phyloP scores from a whole-genome alignment of 2,888 invertebrate species.

The Ormyrus thymus region DNA sequence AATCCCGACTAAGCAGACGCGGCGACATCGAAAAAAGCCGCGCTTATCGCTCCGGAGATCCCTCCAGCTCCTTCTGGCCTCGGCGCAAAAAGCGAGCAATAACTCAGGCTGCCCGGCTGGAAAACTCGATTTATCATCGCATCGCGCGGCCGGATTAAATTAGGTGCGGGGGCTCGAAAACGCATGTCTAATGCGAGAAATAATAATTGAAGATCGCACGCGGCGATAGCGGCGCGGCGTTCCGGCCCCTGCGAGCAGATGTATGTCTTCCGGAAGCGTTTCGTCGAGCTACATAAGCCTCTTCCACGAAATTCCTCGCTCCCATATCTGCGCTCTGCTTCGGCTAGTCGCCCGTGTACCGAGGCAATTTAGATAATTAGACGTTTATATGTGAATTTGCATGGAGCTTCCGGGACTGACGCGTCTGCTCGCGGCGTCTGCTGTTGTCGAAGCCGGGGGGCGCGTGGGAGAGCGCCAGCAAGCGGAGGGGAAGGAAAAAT shows the following conservation, averaged over 20 bases:
- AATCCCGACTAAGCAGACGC: neutral
- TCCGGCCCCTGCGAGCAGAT: conserved; percentile 41
- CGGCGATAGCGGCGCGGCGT: conserved; percentile 22
- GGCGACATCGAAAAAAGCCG: neutral
- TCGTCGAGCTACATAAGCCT: conserved; percentile 23
- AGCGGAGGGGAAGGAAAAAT: neutral
- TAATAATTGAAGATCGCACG: conserved; percentile 40
- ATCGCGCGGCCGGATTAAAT: conserved; percentile 26
- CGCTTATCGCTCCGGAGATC: neutral
- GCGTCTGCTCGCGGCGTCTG: neutral
- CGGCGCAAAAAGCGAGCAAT: conserved; percentile 1
- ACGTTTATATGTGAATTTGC: conserved; percentile 60
- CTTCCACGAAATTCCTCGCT: conserved; percentile 40
- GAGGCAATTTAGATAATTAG: conserved; percentile 61
- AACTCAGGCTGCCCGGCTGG: neutral
- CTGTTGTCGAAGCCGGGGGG: neutral
- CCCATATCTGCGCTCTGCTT: neutral
- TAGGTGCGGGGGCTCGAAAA: conserved; percentile 19
- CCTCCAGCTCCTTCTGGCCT: neutral
- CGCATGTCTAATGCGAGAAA: conserved; percentile 24
- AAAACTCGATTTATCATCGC: neutral
- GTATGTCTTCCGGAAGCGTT: conserved; percentile 50
- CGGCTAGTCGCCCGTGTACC: conserved; percentile 26
- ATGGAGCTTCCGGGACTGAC: conserved; percentile 49
- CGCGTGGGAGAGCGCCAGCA: conserved; percentile 21